These are phyloP conservation scores for Drosophila gunungcola DNA, from an alignment of 1,140 invertebrate species.

Conservation along the genomic window DNA sequence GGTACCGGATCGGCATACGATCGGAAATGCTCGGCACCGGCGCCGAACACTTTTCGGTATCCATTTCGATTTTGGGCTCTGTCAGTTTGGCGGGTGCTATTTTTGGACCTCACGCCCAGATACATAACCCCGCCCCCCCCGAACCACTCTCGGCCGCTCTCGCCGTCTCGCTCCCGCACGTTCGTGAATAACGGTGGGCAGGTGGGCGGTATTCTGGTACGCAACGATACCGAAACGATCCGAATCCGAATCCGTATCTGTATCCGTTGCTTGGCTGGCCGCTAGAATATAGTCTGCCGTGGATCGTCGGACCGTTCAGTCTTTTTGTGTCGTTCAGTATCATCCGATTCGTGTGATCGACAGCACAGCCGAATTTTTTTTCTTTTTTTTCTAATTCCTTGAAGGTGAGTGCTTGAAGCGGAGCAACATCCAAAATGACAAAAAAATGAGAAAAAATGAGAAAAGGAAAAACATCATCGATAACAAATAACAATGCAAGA, in stretches of 20 bases:
- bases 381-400: slow-evolving; percentile 84
- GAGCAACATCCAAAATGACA: slow-evolving; percentile 12
- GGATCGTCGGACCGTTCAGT: slow-evolving; percentile 85
- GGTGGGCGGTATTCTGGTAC: slow-evolving; percentile 54
- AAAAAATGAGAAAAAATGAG: slow-evolving; percentile 7
- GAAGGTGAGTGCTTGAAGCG: slow-evolving; percentile 81
- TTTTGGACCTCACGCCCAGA: slow-evolving; percentile 72
- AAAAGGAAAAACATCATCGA: slow-evolving; percentile 6
- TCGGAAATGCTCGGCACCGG: slow-evolving; percentile 8
- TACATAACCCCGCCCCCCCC: slow-evolving; percentile 54
- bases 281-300: slow-evolving; percentile 85
- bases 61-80: slow-evolving; percentile 75
- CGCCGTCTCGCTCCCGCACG: slow-evolving; percentile 9
- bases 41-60: slow-evolving; percentile 60
- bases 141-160: background rate
- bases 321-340: slow-evolving; percentile 83
- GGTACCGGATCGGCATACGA: background rate
- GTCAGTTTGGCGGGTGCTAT: slow-evolving; percentile 53
- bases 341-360: slow-evolving; percentile 83
- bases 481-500: slow-evolving; percentile 32
- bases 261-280: slow-evolving; percentile 64
- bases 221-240: background rate
- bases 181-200: slow-evolving; percentile 66
- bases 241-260: slow-evolving; percentile 58
- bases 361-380: slow-evolving; percentile 83